Evolutionary conservation across 1,140 invertebrate genomes (phyloP).

Genomic region (Zaprionus gabonicus): DNA sequence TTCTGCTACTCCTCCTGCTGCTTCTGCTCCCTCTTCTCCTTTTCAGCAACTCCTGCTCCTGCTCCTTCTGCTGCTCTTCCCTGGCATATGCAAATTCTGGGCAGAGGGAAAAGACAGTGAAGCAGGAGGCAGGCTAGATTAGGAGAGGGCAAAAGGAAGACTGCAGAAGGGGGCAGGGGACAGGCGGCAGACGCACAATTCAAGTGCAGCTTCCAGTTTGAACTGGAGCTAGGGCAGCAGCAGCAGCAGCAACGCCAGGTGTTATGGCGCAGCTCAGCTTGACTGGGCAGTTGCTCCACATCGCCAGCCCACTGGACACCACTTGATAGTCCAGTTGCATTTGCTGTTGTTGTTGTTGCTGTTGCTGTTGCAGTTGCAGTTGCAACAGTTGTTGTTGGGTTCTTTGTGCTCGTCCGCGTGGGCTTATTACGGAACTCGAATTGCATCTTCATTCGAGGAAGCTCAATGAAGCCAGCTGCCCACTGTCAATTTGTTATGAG

Average conservation of each 20-base stretch:
- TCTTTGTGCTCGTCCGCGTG: conserved; percentile 45
- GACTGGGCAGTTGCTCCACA: conserved; percentile 32
- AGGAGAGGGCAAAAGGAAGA: too few species aligned
- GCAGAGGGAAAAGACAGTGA: background rate
- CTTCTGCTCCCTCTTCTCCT: too few species aligned
- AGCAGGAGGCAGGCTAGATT: too few species aligned
- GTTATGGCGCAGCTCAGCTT: conserved; percentile 46
- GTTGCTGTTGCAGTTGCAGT: conserved; percentile 11
- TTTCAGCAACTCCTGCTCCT: too few species aligned
- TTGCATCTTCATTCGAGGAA: conserved; percentile 59
- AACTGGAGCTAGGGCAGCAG: conserved; percentile 54
- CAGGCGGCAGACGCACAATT: conserved; percentile 35
- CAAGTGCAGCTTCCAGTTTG: conserved; percentile 67
- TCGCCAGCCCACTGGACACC: conserved; percentile 44
- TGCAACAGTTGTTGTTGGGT: conserved; percentile 5
- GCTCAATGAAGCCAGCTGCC: conserved; percentile 20
- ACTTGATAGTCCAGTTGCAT: conserved; percentile 58
- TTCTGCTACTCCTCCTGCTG: too few species aligned
- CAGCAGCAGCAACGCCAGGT: conserved; percentile 55
- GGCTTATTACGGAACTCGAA: conserved; percentile 66
- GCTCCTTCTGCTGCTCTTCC: background rate
- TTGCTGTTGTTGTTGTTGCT: conserved; percentile 16
- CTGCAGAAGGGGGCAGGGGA: background rate
- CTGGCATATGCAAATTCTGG: conserved; percentile 50
- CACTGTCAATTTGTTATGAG: conserved; percentile 51